Evolutionary conservation across 2,797 vertebrate genomes (phyloP).

Genomic region (Sphaeramia orbicularis): DNA sequence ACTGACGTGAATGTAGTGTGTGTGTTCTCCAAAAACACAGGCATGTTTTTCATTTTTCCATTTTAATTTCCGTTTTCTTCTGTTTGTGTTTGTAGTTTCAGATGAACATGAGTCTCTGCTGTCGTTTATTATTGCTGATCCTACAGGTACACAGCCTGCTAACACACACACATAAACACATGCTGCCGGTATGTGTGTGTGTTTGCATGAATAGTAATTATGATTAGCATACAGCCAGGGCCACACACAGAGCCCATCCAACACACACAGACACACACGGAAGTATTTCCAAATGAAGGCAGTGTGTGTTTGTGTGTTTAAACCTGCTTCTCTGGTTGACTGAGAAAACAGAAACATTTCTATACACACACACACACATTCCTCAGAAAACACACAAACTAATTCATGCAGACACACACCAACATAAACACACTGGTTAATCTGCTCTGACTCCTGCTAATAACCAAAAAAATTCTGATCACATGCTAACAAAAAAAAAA

Average conservation of each 20-base stretch:
- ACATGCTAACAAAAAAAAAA: slow-evolving; percentile 10
- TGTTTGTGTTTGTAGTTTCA: slow-evolving; percentile 67
- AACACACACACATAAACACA: slow-evolving; percentile 57
- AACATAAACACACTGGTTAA: slow-evolving; percentile 45
- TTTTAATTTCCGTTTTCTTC: slow-evolving; percentile 47
- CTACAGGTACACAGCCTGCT: slow-evolving; percentile 76
- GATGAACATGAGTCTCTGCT: slow-evolving; percentile 44
- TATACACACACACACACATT: slow-evolving; percentile 61
- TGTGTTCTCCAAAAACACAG: too few relatives aligned
- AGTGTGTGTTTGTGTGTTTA: slow-evolving; percentile 72
- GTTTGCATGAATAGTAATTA: slow-evolving; percentile 63
- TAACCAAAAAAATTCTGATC: slow-evolving; percentile 19
- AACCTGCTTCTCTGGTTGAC: slow-evolving; percentile 68
- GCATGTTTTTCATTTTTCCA: slow-evolving; percentile 15
- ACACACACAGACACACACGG: slow-evolving; percentile 51
- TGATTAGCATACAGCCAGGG: slow-evolving; percentile 70
- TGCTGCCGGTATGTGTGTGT: slow-evolving; percentile 41
- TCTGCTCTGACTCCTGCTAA: slow-evolving; percentile 32
- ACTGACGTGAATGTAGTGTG: neutral
- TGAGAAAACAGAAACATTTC: slow-evolving; percentile 74
- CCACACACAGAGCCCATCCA: slow-evolving; percentile 65
- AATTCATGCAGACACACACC: slow-evolving; percentile 17
- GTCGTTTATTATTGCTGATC: slow-evolving; percentile 85
- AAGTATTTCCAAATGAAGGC: slow-evolving; percentile 70
- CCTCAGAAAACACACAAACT: slow-evolving; percentile 47